These are phyloP conservation scores for Ophthalmotilapia sp. DNA, from an alignment of 2,113 vertebrate genomes.

Conservation along the genomic window DNA sequence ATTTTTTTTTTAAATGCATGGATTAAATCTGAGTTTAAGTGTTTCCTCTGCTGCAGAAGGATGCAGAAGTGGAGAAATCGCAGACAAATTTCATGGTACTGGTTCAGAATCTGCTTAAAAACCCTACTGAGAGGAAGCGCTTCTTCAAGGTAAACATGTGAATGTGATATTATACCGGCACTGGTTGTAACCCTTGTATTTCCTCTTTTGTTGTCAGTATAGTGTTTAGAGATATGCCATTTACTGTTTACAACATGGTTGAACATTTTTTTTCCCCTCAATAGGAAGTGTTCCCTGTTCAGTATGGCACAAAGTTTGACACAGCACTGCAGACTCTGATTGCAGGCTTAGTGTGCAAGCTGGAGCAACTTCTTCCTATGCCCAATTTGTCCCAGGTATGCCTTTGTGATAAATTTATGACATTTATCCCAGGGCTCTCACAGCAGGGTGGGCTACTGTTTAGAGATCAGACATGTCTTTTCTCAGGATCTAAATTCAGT, in stretches of 20 bases:
- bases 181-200: neutral
- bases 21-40: neutral
- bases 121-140: constrained; percentile 36
- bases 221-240: neutral
- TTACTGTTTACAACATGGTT: neutral
- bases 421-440: neutral
- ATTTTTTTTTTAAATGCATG: neutral
- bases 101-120: constrained; percentile 63
- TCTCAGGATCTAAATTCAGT: neutral
- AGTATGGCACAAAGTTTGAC: constrained; percentile 65
- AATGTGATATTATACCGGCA: neutral
- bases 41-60: constrained; percentile 30
- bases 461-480: neutral
- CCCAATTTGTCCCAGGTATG: constrained; percentile 65
- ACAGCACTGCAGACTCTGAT: constrained; percentile 58
- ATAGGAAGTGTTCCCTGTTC: constrained; percentile 65
- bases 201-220: neutral
- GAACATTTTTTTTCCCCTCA: neutral
- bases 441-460: neutral
- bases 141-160: constrained; percentile 55
- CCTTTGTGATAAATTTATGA: neutral
- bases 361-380: constrained; percentile 66
- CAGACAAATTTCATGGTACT: constrained; percentile 68
- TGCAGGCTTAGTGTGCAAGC: constrained; percentile 62
- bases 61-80: constrained; percentile 59